These are phyloP conservation scores for Isichthys henryi DNA, from an alignment of 2,113 vertebrate species.

Conservation along the genomic window DNA sequence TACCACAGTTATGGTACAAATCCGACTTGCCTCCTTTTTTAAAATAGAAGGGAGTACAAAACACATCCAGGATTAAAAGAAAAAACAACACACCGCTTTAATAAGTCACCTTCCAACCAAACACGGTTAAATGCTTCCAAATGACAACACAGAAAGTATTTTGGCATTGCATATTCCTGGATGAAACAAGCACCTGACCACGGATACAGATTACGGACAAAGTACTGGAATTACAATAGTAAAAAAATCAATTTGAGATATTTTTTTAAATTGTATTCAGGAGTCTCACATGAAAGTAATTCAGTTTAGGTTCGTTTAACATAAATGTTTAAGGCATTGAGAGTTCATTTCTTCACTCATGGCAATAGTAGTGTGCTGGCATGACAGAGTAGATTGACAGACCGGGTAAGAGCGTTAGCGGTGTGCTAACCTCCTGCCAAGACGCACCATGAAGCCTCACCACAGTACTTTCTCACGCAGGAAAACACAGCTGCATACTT, in stretches of 20 bases:
- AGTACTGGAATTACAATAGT: not conserved
- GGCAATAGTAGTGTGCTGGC: not conserved
- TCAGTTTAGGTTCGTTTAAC: not conserved
- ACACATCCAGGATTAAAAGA: conserved; percentile 48
- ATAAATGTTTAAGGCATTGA: conserved; percentile 6
- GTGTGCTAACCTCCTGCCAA: not conserved
- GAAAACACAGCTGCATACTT: not conserved
- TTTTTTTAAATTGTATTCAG: not conserved
- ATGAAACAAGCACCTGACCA: not conserved
- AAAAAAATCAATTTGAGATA: not conserved
- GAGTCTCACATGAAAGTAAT: not conserved
- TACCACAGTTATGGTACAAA: not conserved
- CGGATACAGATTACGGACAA: not conserved
- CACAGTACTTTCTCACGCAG: not conserved
- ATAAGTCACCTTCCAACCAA: not conserved
- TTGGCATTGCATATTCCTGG: not conserved
- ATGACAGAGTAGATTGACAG: not conserved
- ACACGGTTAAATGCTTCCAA: not conserved
- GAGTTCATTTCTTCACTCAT: not conserved
- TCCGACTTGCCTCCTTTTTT: not conserved
- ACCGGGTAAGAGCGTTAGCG: not conserved
- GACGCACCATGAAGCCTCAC: not conserved
- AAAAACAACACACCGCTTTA: not conserved
- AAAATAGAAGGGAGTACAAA: conserved; percentile 9
- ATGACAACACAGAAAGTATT: not conserved